Conservation (phyloP, 2,888 invertebrate species). For the Nysson spinosus region DNA sequence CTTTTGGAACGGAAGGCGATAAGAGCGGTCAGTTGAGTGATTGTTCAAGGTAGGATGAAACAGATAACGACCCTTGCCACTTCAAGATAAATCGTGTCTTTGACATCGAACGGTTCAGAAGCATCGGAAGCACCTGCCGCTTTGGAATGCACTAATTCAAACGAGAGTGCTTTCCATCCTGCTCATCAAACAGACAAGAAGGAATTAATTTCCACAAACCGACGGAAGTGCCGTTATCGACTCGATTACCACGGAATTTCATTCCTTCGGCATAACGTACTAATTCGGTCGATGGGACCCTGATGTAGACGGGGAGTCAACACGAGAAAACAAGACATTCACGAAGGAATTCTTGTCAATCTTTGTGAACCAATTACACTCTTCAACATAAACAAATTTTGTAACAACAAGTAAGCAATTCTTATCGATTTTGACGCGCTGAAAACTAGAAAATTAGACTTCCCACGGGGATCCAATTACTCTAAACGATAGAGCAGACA, state of each 20-base stretch:
- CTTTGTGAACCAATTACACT: too few species aligned
- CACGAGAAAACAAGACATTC: too few species aligned
- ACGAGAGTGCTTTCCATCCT: conserved; percentile 33
- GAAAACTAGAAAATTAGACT: too few species aligned
- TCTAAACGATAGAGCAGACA: too few species aligned
- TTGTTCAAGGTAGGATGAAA: neutral
- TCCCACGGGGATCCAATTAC: too few species aligned
- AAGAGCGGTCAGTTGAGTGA: neutral
- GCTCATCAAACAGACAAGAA: conserved; percentile 47
- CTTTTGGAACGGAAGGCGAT: neutral
- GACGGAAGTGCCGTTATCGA: conserved; percentile 8
- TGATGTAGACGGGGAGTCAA: too few species aligned
- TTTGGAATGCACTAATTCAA: conserved; percentile 29
- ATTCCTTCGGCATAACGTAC: neutral
- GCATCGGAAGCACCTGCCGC: conserved; percentile 31
- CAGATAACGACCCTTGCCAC: conserved; percentile 1
- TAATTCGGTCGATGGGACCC: neutral
- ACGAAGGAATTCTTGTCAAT: too few species aligned
- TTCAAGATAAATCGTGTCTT: conserved; percentile 41
- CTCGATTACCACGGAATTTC: conserved; percentile 9
- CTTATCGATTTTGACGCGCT: too few species aligned
- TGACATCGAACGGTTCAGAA: conserved; percentile 44
- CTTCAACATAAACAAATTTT: too few species aligned
- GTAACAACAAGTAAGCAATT: too few species aligned
- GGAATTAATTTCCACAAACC: conserved; percentile 51